Conservation (phyloP, 2,888 invertebrate genomes). For the Eupithecia subumbrata region DNA sequence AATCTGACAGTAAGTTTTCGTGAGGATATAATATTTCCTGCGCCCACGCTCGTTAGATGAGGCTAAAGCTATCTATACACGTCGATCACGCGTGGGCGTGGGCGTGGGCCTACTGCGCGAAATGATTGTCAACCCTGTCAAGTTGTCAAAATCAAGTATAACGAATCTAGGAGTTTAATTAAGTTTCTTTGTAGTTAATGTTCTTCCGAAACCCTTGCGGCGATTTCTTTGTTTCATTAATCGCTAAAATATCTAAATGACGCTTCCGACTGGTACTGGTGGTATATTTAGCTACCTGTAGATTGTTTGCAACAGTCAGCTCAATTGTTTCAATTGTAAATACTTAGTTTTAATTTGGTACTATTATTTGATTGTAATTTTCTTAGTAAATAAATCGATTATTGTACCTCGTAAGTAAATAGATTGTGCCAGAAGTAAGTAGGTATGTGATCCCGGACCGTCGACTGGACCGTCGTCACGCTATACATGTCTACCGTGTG, state of each 20-base stretch:
- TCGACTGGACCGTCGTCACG: too few species aligned
- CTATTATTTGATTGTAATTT: too few species aligned
- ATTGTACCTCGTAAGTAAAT: too few species aligned
- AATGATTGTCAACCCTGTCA: not conserved
- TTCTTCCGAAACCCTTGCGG: not conserved
- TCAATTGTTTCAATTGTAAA: too few species aligned
- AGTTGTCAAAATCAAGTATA: not conserved
- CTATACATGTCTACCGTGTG: too few species aligned
- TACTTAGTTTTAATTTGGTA: too few species aligned
- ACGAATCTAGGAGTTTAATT: not conserved
- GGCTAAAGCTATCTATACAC: not conserved
- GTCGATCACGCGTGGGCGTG: conserved; percentile 27
- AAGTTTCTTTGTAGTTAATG: not conserved
- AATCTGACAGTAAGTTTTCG: conserved; percentile 13
- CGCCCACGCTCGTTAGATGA: conserved; percentile 20
- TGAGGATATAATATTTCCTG: conserved; percentile 16
- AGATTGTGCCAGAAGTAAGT: too few species aligned
- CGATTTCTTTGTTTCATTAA: not conserved
- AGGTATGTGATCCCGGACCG: too few species aligned
- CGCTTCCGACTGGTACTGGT: too few species aligned
- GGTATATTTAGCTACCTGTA: too few species aligned
- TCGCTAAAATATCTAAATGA: not conserved
- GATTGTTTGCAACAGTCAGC: too few species aligned
- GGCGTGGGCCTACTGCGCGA: not conserved
- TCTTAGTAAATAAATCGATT: too few species aligned